These are phyloP conservation scores for Agonopterix heracliana DNA, from an alignment of 2,888 invertebrate species.

Conservation along the genomic window DNA sequence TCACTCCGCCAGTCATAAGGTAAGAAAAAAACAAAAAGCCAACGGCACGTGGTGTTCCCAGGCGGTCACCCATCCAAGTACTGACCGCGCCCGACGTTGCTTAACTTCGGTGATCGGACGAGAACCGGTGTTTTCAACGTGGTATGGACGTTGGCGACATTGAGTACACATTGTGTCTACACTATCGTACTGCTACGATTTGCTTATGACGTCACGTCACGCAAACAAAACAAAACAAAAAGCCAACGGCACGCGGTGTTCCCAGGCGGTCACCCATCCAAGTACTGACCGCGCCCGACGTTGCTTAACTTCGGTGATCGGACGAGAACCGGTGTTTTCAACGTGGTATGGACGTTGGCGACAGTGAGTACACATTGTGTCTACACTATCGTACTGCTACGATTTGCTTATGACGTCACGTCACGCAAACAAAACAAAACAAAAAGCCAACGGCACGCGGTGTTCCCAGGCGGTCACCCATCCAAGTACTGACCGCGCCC, in stretches of 20 bases:
- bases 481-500: slow-evolving; percentile 70
- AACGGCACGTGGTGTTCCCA: slow-evolving; percentile 62
- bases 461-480: slow-evolving; percentile 70
- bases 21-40: slow-evolving; percentile 39
- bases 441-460: slow-evolving; percentile 56
- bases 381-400: no score
- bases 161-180: not conserved
- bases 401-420: no score
- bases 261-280: slow-evolving; percentile 70
- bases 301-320: slow-evolving; percentile 72
- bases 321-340: slow-evolving; percentile 69
- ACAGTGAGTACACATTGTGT: not conserved
- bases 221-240: no score
- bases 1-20: slow-evolving; percentile 90
- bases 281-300: slow-evolving; percentile 69
- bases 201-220: no score
- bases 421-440: slow-evolving; percentile 2
- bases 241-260: no score
- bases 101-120: slow-evolving; percentile 73
- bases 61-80: slow-evolving; percentile 71
- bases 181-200: slow-evolving; percentile 13
- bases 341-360: slow-evolving; percentile 58
- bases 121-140: slow-evolving; percentile 68
- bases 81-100: slow-evolving; percentile 68
- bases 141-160: slow-evolving; percentile 52